Evolutionary conservation across 2,113 vertebrate genomes (phyloP).

Genomic region (Notothenia coriiceps): DNA sequence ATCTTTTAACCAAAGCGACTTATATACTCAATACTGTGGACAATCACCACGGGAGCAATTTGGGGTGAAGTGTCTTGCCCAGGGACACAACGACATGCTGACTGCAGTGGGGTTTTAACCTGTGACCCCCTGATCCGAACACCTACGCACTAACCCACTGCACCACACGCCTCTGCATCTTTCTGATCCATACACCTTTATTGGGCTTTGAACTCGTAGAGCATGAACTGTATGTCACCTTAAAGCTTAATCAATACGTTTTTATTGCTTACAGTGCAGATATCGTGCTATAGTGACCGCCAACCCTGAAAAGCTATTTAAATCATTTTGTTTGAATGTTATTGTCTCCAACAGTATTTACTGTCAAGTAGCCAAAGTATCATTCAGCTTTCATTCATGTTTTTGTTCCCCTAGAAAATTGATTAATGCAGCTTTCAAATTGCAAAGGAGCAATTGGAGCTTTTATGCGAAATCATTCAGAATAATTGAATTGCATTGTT

Average conservation of each 20-base stretch:
- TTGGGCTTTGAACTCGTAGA: slow-evolving; percentile 2
- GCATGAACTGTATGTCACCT: neutral
- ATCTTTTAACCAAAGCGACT: too few relatives aligned
- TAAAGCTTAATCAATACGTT: slow-evolving; percentile 10
- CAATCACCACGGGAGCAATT: too few relatives aligned
- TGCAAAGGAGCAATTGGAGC: slow-evolving; percentile 16
- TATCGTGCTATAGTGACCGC: neutral
- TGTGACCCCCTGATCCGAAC: too few relatives aligned
- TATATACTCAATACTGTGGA: too few relatives aligned
- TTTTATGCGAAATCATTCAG: slow-evolving; percentile 12
- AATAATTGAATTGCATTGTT: slow-evolving; percentile 27
- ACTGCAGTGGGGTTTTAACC: too few relatives aligned
- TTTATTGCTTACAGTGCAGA: neutral
- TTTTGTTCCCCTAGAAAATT: slow-evolving; percentile 32
- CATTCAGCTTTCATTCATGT: slow-evolving; percentile 20
- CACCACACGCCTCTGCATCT: too few relatives aligned
- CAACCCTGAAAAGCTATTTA: neutral
- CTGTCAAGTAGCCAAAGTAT: neutral
- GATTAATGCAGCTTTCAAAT: slow-evolving; percentile 29
- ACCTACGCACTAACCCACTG: too few relatives aligned
- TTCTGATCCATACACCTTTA: slow-evolving; percentile 12
- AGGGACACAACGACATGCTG: too few relatives aligned
- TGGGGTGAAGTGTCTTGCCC: too few relatives aligned
- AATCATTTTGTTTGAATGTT: neutral
- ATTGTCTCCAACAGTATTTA: neutral